Base-by-base conservation (phyloP, 2,113 vertebrate species). In the Vidua macroura region DNA sequence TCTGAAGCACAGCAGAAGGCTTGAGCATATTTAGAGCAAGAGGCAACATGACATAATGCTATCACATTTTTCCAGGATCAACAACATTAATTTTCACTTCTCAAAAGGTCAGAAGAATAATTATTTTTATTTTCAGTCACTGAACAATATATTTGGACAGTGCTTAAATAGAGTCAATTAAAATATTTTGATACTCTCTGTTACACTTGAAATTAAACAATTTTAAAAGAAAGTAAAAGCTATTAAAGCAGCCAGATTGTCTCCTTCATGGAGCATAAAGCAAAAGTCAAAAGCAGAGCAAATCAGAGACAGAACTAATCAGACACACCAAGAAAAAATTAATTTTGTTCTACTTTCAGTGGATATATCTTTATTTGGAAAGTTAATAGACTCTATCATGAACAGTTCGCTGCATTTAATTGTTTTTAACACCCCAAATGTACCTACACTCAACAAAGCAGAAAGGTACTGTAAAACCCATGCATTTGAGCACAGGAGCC, bases 211-310 rank as follows among this genome's bases (percentile, higher is more conserved):
- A 94, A 94, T 43, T 55, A 90, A 96, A 70, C 77, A 10, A 64
- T 94, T 90, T 76, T 31, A 66, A 88, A 87, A 92, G 59, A 91
- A 95, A 93, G 35, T 58, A 76, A 52, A 92, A 95, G 74, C 94
- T 90, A 91, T 90, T 68, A 84, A 86, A 74, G 49, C 21, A 86
- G 43, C 37, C 81, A 90, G 90, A 72, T 76, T 93, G 79, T 84
- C 86, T 95, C 68, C 83, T 93, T 93, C 86, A 90, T 77, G 70
- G 35, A 94, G 55, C 62, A 92, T 91, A 92, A 94, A 94, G 69
- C 90, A 75, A 84, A 94, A 89, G 41, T 77, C 75, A 89, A 92
- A 95, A 83, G 52, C 79, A 86, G 77, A 93, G 49, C 66, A 86
- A 91, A 85, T 74, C 55, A 70, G 74, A 85, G n/a, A 91, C 28